Base-by-base conservation (phyloP, 1,140 invertebrate genomes). In the Helicoverpa armigera region DNA sequence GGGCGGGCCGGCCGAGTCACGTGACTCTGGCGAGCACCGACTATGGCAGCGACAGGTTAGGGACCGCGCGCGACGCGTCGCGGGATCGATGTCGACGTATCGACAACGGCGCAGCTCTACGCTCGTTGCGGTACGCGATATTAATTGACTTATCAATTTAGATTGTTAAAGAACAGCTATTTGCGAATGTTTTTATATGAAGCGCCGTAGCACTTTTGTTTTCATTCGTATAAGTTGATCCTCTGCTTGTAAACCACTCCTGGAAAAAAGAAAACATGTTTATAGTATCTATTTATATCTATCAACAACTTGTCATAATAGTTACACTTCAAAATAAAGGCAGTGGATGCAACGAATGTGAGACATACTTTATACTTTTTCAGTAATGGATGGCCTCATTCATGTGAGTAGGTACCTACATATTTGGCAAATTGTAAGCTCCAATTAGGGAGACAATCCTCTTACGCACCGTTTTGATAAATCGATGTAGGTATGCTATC, bases 1-100 rank as follows among this genome's bases (percentile, higher is more conserved):
- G 90, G 91, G 93, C 90, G 93, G 90, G 92, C 92, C 82, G 89
- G 92, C 92, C 92, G 92, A 93, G 92, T 93, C 93, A 88, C 91
- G 85, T 84, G 92, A 93, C 92, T 93, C 92, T 87, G 91, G 93
- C 92, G 86, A 93, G 93, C 92, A 94, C 93, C 86, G 91, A 90
- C 89, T 86, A 85, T 83, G 80, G 85, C 89, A 87, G 89, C 88
- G 89, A 91, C 89, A 91, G 88, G 90, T 81, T 80, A 86, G 63
- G 79, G 13, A 84, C 85, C 92, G 87, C 90, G 89, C 86, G 85
- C 85, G 83, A 84, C 85, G 87, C 88, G 88, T 86, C 85, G 79
- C 82, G 77, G 81, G 83, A 85, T 83, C 84, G 83, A 87, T 88
- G 84, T 88, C 81, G 79, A 76, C 80, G 84, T 82, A 84, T 86